phyloP scores from a whole-genome alignment of 2,888 invertebrate genomes.

The Norana najaformis region DNA sequence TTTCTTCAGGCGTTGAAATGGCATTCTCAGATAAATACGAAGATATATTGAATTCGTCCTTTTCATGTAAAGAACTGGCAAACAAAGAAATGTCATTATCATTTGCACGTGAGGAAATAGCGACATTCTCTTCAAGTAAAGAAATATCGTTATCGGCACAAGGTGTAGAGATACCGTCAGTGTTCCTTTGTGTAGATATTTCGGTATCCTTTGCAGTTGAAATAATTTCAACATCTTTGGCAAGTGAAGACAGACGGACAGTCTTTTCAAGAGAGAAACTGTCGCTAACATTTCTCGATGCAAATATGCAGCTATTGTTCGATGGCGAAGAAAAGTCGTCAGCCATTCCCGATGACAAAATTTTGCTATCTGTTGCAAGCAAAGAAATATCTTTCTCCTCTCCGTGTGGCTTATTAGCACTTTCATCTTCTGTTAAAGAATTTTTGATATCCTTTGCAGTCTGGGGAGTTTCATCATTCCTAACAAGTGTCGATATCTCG shows the following conservation, averaged over 20 bases:
- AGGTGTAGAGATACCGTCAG: background rate
- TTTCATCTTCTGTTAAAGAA: background rate
- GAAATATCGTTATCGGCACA: background rate
- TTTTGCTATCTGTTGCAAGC: background rate
- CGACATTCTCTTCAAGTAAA: background rate
- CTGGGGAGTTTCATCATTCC: background rate
- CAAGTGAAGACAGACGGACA: background rate
- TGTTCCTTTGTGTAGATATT: background rate
- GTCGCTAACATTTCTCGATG: background rate
- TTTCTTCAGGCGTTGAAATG: background rate
- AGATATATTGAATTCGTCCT: background rate
- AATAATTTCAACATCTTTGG: background rate
- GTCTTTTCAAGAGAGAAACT: background rate
- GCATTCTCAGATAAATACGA: background rate
- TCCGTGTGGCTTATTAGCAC: background rate
- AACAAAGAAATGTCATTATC: background rate
- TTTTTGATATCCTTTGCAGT: background rate
- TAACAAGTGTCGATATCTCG: background rate
- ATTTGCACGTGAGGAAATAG: background rate
- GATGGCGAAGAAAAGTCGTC: background rate
- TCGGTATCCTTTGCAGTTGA: background rate
- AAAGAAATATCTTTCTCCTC: background rate
- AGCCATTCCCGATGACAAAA: background rate
- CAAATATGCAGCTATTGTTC: background rate
- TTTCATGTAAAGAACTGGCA: background rate